phyloP scores from a whole-genome alignment of 2,797 vertebrate species.

The Heterohyrax brucei region DNA sequence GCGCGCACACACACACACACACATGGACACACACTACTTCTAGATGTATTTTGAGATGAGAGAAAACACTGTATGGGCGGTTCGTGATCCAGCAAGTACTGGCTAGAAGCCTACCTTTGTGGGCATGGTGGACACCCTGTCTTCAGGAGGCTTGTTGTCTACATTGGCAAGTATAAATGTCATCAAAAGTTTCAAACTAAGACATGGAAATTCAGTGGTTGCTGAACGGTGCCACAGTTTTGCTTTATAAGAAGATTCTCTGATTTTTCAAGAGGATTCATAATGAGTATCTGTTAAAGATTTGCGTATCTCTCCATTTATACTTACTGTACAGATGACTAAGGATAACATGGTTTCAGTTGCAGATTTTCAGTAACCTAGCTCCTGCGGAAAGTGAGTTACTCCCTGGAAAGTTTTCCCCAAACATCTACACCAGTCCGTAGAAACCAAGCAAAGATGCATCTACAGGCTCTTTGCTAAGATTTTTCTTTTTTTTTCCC shows the following conservation, averaged over 20 bases:
- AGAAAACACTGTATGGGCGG: background rate
- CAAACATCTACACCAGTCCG: background rate
- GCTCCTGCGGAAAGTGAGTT: background rate
- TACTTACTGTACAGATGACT: background rate
- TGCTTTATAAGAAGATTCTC: constrained; percentile 4
- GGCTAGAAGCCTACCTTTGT: background rate
- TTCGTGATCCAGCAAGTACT: background rate
- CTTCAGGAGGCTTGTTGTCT: background rate
- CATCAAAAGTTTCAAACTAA: background rate
- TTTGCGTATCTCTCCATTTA: background rate
- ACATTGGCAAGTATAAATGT: background rate
- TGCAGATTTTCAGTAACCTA: background rate
- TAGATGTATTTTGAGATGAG: background rate
- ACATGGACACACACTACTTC: background rate
- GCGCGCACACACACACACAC: too few species aligned
- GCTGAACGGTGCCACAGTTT: background rate
- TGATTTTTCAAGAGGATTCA: constrained; percentile 50
- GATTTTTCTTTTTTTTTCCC: background rate
- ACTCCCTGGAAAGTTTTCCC: background rate
- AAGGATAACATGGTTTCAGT: background rate
- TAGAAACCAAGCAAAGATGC: constrained; percentile 10
- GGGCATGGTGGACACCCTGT: background rate
- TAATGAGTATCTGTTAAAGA: background rate
- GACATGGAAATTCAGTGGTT: background rate
- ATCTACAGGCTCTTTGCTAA: constrained; percentile 47